Evolutionary conservation across 2,888 invertebrate species (phyloP).

Genomic region (Agonopterix arenella): DNA sequence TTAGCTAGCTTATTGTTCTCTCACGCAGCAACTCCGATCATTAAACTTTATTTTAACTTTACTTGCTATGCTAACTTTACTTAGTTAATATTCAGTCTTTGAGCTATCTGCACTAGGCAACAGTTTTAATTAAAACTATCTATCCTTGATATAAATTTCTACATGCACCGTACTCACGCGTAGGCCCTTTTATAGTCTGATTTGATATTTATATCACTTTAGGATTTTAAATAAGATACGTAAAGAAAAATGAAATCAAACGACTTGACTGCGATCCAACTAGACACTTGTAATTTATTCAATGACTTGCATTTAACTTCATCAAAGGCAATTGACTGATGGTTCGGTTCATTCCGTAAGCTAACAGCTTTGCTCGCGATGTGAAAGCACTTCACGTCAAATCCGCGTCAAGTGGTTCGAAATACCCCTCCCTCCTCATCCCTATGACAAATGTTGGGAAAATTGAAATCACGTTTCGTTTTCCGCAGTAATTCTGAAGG

Average conservation of each 20-base stretch:
- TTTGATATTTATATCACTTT: no score
- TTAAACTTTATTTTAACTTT: conserved; percentile 48
- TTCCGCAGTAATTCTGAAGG: conserved; percentile 36
- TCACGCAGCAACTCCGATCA: conserved; percentile 42
- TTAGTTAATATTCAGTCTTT: conserved; percentile 3
- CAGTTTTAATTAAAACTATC: no score
- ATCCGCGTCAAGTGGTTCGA: conserved; percentile 56
- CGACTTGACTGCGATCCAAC: neutral
- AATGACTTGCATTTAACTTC: conserved; percentile 43
- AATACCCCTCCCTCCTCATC: conserved; percentile 35
- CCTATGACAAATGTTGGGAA: conserved; percentile 57
- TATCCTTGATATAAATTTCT: no score
- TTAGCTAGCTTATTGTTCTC: conserved; percentile 36
- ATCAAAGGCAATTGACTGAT: conserved; percentile 54
- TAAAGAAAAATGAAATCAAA: neutral
- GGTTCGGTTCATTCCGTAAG: conserved; percentile 38
- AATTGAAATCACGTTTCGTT: conserved; percentile 59
- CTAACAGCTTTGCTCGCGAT: conserved; percentile 41
- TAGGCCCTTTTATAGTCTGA: no score
- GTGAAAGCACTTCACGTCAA: conserved; percentile 57
- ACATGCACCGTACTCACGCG: no score
- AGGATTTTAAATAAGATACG: neutral
- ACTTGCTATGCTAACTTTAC: conserved; percentile 31
- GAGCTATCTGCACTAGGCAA: no score
- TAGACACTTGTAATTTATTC: conserved; percentile 32